These are phyloP conservation scores for Drosophila jambulina DNA, from an alignment of 1,140 invertebrate genomes.

Conservation along the genomic window DNA sequence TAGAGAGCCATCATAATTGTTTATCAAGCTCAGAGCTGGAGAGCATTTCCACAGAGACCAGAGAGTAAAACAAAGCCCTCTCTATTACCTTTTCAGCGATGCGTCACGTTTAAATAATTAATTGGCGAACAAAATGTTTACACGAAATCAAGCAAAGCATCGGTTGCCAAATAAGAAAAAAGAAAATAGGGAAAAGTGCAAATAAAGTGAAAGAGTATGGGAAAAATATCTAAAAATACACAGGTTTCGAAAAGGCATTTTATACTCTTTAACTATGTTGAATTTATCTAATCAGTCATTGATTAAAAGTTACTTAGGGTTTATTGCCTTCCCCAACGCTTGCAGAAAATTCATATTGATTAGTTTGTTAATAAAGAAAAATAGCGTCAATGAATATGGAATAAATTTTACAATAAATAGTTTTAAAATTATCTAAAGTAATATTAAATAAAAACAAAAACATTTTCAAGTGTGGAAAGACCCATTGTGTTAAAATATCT, in stretches of 20 bases:
- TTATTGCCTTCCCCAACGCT: not conserved
- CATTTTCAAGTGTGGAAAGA: not conserved
- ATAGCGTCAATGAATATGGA: not conserved
- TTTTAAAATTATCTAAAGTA: not conserved
- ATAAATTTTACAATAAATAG: not conserved
- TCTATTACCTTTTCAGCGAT: slow-evolving; percentile 17
- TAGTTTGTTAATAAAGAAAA: not conserved
- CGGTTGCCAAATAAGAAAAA: slow-evolving; percentile 3
- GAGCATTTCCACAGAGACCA: slow-evolving; percentile 23
- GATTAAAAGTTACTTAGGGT: slow-evolving; percentile 8
- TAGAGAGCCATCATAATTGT: slow-evolving; percentile 65
- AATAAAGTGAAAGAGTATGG: not conserved
- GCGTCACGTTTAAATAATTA: slow-evolving; percentile 56
- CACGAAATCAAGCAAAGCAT: slow-evolving; percentile 27
- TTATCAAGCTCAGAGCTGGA: slow-evolving; percentile 54
- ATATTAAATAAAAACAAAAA: not conserved
- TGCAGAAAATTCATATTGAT: not conserved
- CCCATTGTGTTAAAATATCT: not conserved
- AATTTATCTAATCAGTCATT: slow-evolving; percentile 1
- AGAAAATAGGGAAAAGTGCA: not conserved
- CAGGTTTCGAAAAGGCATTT: not conserved
- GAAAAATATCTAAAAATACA: not conserved
- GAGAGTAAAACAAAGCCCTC: slow-evolving; percentile 15
- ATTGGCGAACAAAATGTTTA: slow-evolving; percentile 54
- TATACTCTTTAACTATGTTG: not conserved